Percentiles rank a stretch among this genome's conserved stretches.
Conservation (phyloP, 2,797 vertebrate species). For the Merluccius polli region DNA sequence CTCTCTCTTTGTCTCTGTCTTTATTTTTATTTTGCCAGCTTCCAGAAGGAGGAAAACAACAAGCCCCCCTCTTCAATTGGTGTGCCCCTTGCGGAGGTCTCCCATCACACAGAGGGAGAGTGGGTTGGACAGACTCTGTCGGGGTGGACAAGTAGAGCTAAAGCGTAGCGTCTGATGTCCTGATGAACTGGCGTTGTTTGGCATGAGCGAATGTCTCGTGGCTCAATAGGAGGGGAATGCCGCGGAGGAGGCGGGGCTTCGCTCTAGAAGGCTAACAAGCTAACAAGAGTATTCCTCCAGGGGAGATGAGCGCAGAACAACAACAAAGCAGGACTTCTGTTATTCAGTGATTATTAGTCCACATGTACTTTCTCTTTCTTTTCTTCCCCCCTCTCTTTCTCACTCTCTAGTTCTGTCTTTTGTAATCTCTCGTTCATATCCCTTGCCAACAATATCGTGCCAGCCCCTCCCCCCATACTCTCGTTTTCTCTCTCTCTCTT, state of each 20-base stretch:
- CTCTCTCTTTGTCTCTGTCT: conserved; percentile 5
- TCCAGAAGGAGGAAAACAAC: conserved; percentile 55
- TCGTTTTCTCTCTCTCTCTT: not conserved
- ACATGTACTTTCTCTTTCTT: not conserved
- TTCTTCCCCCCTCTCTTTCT: not conserved
- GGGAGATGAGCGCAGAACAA: not conserved
- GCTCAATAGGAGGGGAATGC: conserved; percentile 5
- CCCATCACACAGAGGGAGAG: conserved; percentile 32
- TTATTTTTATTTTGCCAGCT: conserved; percentile 8
- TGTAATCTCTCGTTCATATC: not conserved
- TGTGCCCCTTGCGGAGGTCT: conserved; percentile 38
- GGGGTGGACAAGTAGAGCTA: conserved; percentile 45
- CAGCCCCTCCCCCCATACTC: not conserved
- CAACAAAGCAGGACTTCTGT: not conserved
- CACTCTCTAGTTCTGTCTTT: not conserved
- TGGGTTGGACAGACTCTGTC: conserved; percentile 45
- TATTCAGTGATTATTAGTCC: not conserved
- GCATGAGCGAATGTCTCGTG: conserved; percentile 15
- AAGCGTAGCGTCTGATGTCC: conserved; percentile 43
- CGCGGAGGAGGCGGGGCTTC: not conserved
- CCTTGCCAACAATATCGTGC: not conserved
- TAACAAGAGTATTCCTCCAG: conserved; percentile 12
- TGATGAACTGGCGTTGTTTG: conserved; percentile 29
- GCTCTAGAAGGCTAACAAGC: conserved; percentile 2
- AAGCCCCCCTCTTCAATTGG: conserved; percentile 49